These are phyloP conservation scores for Bovichtus diacanthus DNA, from an alignment of 2,797 vertebrate species.

Conservation along the genomic window DNA sequence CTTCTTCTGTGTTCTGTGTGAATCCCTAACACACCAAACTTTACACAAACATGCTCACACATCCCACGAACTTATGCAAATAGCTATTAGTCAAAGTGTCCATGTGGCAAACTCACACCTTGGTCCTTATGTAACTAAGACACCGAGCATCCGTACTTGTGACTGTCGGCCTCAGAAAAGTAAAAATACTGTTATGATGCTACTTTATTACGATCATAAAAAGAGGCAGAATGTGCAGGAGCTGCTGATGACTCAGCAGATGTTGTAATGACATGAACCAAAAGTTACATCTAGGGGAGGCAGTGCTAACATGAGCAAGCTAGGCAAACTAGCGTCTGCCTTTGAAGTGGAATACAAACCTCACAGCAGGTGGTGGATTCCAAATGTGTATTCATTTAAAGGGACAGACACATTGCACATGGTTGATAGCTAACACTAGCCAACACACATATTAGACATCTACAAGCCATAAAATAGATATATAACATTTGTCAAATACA, in stretches of 20 bases:
- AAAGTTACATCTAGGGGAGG: background rate
- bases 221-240: background rate
- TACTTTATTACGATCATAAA: no score
- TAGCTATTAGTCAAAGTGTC: conserved; percentile 1
- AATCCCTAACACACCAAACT: background rate
- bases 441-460: no score
- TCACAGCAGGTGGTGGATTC: no score
- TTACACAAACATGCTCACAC: background rate
- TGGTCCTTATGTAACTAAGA: background rate
- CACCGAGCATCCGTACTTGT: background rate
- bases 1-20: background rate
- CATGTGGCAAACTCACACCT: background rate
- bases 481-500: background rate
- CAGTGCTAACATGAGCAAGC: no score
- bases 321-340: no score
- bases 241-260: background rate
- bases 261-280: background rate
- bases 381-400: no score
- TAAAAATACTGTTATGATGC: no score
- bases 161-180: background rate
- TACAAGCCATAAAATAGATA: no score
- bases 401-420: no score
- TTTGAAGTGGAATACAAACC: background rate
- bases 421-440: no score
- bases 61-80: background rate